Evolutionary conservation across 2,797 vertebrate genomes (phyloP), one percentile per base, ranked within the genome.

Genomic region (Amniataba percoides): DNA sequence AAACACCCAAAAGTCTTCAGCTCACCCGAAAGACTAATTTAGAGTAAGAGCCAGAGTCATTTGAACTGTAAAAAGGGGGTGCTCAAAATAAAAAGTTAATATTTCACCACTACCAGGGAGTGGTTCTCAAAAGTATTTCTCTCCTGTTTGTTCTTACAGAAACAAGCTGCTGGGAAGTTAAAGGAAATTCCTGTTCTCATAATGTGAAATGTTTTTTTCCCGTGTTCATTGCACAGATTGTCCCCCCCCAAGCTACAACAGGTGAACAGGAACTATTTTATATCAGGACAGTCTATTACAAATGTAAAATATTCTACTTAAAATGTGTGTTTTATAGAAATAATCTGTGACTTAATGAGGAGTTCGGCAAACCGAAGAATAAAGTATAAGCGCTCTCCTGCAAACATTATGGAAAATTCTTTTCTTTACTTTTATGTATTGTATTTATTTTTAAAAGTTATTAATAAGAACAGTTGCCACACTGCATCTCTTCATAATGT

Each of bases 41-140:
- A n/a, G n/a, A n/a, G n/a, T n/a, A n/a, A n/a, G n/a, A 19, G 12
- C 10, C 40, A 3, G 23, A 45, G 46, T 64, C 27, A 60, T 14
- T 34, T 68, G 13, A 82, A 56, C 80, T 15, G 31, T 64, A 45
- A 40, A 27, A 57, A 31, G 27, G 51, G 5, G 25, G n/a, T 42
- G 31, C 64, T 67, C 2, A 65, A 65, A 69, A 52, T 34, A 63
- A 68, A 69, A 18, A 7, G 87, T 92, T 92, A 92, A 93, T 92
- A 74, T 84, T 88, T 90, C 31, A 92, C 91, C 40, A 40, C 27
- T 13, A 81, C 69, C 65, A 88, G 90, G 89, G 93, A 88, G 78
- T 72, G 12, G 13, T 34, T 71, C 25, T 45, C 5, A 68, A 43
- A 85, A 79, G 27, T 42, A 23, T 75, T 61, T 70, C 3, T 36